phyloP scores from a whole-genome alignment of 2,113 vertebrate species.

The pig (Sus scrofa) region DNA sequence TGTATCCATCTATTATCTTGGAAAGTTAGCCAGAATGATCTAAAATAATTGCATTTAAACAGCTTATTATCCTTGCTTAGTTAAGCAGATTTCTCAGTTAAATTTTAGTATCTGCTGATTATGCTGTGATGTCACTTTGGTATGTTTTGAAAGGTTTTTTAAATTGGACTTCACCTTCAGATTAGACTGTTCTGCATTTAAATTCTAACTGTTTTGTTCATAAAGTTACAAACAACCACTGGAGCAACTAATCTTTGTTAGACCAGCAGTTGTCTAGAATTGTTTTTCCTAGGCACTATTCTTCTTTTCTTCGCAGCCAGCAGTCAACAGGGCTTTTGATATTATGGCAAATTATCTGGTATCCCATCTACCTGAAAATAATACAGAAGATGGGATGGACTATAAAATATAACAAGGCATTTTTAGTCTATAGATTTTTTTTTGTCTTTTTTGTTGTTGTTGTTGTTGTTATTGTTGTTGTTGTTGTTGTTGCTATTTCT shows the following conservation, averaged over 20 bases:
- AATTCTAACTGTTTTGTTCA: not conserved
- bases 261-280: not conserved
- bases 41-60: conserved; percentile 28
- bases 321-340: not conserved
- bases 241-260: not conserved
- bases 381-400: not conserved
- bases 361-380: not conserved
- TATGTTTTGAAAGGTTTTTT: not conserved
- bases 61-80: not conserved
- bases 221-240: not conserved
- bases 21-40: not conserved
- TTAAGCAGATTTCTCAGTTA: conserved; percentile 5
- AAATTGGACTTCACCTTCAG: not conserved
- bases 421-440: not conserved
- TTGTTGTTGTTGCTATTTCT: no score
- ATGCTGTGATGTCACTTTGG: not conserved
- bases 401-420: not conserved
- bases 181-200: not conserved
- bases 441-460: no score
- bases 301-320: not conserved
- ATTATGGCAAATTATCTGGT: not conserved
- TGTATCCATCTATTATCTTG: not conserved
- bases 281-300: not conserved
- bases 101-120: not conserved
- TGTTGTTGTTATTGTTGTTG: no score